Base-by-base conservation (phyloP, 2,888 invertebrate genomes). In the Caenorhabditis sp. region DNA sequence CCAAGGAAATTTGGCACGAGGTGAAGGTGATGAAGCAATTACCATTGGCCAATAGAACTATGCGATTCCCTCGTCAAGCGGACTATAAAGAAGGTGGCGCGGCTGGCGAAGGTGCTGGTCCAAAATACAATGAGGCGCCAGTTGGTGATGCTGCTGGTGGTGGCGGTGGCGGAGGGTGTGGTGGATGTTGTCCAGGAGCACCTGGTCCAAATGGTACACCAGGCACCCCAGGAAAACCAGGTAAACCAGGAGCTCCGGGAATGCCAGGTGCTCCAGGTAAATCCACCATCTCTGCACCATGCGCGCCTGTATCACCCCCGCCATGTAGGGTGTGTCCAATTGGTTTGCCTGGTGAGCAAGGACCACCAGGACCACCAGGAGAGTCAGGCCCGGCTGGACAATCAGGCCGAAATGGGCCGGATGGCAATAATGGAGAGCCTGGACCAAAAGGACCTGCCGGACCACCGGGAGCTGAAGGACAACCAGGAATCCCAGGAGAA, bases 201-300 rank as follows among this genome's bases (percentile, higher is more conserved):
- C 69, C 72, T 8, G 78, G 75, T 21, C 70, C 72, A 50, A 72
- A 72, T 20, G 78, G 76, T 49, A 38, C 63, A 1, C 68, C 70
- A 43, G 78, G 78, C 53, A 65, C 58, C 10, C 70, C 70, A 21
- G 78, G 78, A 14, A 53, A 60, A 17, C 70, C 76, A 10, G 78
- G 78, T 60, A 66, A 67, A 23, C 65, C 65, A 5, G 78, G 78
- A 69, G 70, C 76, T 7, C 70, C 73, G n/a, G 78, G 78, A 62
- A 12, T 60, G 53, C 76, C 76, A 20, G 78, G 78, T 56, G 67
- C 61, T 1, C 78, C 78, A 25, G 76, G 73, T 65, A 69, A 65
- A 12, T 53, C 53, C 14, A 12, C 57, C 63, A n/a, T 64, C 67
- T 36, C 58, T 65, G 12, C 43, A 43, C 70, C 73, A 12, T 77